These are phyloP conservation scores for Pachypeltis micranthus DNA, from an alignment of 1,140 invertebrate species.

Conservation along the genomic window DNA sequence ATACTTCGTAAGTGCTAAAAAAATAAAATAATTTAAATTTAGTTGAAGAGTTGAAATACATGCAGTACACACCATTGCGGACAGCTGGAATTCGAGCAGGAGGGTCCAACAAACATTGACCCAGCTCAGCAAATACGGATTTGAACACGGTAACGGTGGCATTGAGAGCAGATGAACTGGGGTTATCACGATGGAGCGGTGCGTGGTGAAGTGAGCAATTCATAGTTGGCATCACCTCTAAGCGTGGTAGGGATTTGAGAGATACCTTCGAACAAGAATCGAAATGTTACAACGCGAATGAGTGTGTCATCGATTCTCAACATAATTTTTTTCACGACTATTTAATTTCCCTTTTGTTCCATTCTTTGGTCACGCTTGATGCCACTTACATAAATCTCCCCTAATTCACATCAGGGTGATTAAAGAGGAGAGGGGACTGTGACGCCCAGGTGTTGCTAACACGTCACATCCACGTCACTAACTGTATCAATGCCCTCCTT, in stretches of 20 bases:
- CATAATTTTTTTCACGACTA: too few relatives aligned
- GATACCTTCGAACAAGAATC: slow-evolving; percentile 39
- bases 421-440: too few relatives aligned
- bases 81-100: slow-evolving; percentile 27
- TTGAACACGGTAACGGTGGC: slow-evolving; percentile 21
- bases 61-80: slow-evolving; percentile 20
- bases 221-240: slow-evolving; percentile 48
- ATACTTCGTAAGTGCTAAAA: not conserved
- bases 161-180: slow-evolving; percentile 6
- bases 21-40: not conserved
- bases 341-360: too few relatives aligned
- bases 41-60: not conserved
- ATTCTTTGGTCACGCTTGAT: too few relatives aligned
- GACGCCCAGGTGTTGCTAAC: too few relatives aligned
- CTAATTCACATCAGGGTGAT: too few relatives aligned
- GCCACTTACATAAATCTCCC: too few relatives aligned
- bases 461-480: too few relatives aligned
- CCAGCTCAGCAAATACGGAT: slow-evolving; percentile 28
- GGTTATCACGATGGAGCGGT: not conserved
- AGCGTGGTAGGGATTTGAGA: slow-evolving; percentile 56
- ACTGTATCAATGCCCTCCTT: too few relatives aligned
- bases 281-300: too few relatives aligned
- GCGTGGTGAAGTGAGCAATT: slow-evolving; percentile 37
- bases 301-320: too few relatives aligned
- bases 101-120: slow-evolving; percentile 38